Conservation (phyloP, 2,888 invertebrate genomes). For the Polyploca ridens region DNA sequence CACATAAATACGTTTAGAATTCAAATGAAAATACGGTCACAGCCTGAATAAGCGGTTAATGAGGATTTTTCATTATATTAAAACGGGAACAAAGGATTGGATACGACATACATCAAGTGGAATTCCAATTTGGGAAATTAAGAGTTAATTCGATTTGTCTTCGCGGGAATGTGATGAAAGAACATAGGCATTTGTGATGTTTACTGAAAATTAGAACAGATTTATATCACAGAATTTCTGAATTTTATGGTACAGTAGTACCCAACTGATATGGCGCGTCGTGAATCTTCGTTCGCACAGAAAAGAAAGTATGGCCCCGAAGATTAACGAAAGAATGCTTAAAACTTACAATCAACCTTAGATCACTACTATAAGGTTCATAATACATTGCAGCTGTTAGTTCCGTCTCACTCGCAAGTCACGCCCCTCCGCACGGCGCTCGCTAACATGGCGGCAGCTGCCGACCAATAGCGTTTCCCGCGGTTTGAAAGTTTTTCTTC, state of each 20-base stretch:
- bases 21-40: background rate
- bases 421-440: no score
- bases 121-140: slow-evolving; percentile 44
- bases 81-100: slow-evolving; percentile 17
- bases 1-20: background rate
- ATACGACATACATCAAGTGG: slow-evolving; percentile 21
- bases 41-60: background rate
- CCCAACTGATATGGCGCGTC: no score
- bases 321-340: no score
- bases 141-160: slow-evolving; percentile 40
- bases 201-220: background rate
- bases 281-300: no score
- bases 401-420: no score
- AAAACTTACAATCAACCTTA: no score
- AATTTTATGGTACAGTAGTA: background rate
- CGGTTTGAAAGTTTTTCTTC: no score
- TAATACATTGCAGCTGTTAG: no score
- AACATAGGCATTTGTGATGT: background rate
- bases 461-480: no score
- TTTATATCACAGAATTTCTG: background rate
- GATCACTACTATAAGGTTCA: no score
- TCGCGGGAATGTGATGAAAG: slow-evolving; percentile 3
- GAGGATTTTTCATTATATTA: slow-evolving; percentile 19
- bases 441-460: no score
- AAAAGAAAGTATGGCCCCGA: no score